Evolutionary conservation across 1,140 invertebrate species (phyloP).

Genomic region (Amyelois transitella): DNA sequence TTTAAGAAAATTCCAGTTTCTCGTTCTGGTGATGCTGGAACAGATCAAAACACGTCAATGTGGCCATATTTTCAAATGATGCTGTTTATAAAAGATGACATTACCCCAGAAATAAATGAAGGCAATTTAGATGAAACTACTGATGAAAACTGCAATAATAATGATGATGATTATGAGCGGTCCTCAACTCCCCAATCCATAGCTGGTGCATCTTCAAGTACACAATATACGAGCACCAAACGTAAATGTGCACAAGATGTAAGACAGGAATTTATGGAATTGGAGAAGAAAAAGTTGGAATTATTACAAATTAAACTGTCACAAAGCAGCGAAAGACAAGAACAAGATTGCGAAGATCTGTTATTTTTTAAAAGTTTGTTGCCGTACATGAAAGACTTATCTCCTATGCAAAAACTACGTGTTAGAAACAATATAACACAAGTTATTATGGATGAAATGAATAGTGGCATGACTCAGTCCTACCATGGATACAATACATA

Average conservation of each 20-base stretch:
- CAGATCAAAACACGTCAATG: constrained; percentile 14
- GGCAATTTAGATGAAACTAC: constrained; percentile 15
- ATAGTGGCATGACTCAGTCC: constrained; percentile 15
- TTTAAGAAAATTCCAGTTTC: constrained; percentile 14
- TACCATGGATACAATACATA: constrained; percentile 12
- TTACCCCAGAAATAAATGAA: constrained; percentile 16
- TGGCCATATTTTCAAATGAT: constrained; percentile 20
- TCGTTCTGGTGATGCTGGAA: constrained; percentile 19
- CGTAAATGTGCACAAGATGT: constrained; percentile 19
- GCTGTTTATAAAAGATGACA: constrained; percentile 16
- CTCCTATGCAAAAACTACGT: too few species aligned
- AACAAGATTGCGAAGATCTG: constrained; percentile 17
- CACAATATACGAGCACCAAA: constrained; percentile 21
- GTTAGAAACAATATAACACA: constrained; percentile 14
- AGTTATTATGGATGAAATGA: constrained; percentile 19
- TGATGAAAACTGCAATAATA: constrained; percentile 1
- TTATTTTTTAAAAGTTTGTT: constrained; percentile 19
- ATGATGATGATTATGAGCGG: constrained; percentile 6
- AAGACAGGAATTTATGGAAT: constrained; percentile 21
- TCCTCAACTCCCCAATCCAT: constrained; percentile 18
- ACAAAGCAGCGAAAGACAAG: constrained; percentile 15
- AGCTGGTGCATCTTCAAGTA: constrained; percentile 17
- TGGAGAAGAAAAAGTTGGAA: constrained; percentile 22
- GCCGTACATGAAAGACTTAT: too few species aligned
- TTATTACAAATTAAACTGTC: constrained; percentile 21